Conservation (phyloP, 1,140 invertebrate species). For the Aphelenchoides avenae region DNA sequence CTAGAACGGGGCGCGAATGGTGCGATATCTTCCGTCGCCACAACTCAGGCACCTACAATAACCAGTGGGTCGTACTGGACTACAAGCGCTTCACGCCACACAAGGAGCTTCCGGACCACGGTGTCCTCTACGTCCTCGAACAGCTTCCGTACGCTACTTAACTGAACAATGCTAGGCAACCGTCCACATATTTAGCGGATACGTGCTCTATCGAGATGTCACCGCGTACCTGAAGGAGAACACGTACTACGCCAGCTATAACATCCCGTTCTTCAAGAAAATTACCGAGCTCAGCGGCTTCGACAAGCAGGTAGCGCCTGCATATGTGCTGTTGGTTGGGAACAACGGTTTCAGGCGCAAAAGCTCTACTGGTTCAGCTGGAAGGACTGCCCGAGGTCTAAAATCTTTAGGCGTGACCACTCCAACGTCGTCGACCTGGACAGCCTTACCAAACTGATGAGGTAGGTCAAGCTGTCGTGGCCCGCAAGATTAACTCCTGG, state of each 20-base stretch:
- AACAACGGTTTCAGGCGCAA: constrained; percentile 14
- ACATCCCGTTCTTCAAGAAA: constrained; percentile 72
- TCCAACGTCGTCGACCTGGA: constrained; percentile 64
- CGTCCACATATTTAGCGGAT: constrained; percentile 1
- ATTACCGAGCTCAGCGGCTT: constrained; percentile 67
- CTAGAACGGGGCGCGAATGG: constrained; percentile 71
- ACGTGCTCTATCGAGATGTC: constrained; percentile 65
- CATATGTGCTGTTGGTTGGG: not conserved
- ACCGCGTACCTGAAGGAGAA: constrained; percentile 68
- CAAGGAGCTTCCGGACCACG: constrained; percentile 62
- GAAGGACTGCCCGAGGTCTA: constrained; percentile 67
- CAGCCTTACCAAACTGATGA: constrained; percentile 67
- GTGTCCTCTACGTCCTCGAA: constrained; percentile 73
- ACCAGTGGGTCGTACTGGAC: constrained; percentile 82
- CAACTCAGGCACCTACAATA: constrained; percentile 78
- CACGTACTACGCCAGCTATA: constrained; percentile 75
- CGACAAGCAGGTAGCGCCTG: constrained; percentile 38
- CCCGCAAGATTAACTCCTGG: constrained; percentile 22
- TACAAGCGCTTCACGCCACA: constrained; percentile 67
- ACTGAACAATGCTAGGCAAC: constrained; percentile 61
- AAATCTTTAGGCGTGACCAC: constrained; percentile 68
- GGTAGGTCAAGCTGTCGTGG: constrained; percentile 50
- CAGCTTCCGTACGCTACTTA: constrained; percentile 68
- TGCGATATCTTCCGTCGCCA: constrained; percentile 64
- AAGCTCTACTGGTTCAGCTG: constrained; percentile 68